These are phyloP conservation scores for Leptinotarsa rubiginosa DNA, from an alignment of 2,888 invertebrate species.

Conservation along the genomic window DNA sequence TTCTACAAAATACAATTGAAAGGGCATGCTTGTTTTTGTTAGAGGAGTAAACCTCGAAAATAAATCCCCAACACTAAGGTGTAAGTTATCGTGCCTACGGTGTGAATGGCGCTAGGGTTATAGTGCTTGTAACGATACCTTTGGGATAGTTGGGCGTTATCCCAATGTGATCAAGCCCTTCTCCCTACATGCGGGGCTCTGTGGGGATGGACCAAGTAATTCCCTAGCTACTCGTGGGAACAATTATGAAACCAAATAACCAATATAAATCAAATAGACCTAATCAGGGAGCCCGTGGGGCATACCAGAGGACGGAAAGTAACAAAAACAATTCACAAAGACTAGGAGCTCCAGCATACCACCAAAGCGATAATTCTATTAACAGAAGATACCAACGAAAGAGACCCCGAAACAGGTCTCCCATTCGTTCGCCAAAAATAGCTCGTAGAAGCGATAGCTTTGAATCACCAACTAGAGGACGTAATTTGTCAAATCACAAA, in stretches of 20 bases:
- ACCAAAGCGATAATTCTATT: not conserved
- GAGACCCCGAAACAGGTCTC: constrained; percentile 2
- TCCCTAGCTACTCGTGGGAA: constrained; percentile 44
- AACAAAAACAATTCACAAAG: constrained; percentile 11
- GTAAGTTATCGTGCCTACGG: constrained; percentile 40
- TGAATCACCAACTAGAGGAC: not conserved
- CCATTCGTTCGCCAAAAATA: constrained; percentile 1
- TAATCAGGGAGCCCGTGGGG: constrained; percentile 32
- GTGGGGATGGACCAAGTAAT: constrained; percentile 32
- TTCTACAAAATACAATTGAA: too few species aligned
- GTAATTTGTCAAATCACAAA: not conserved
- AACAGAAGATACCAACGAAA: constrained; percentile 11
- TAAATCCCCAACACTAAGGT: constrained; percentile 41
- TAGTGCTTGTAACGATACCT: constrained; percentile 38
- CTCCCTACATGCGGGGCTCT: constrained; percentile 40
- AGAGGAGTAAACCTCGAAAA: constrained; percentile 40
- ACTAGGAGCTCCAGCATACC: constrained; percentile 1
- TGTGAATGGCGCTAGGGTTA: constrained; percentile 38
- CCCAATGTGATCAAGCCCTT: constrained; percentile 37
- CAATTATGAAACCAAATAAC: constrained; percentile 36
- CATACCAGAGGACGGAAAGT: constrained; percentile 31
- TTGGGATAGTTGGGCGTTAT: constrained; percentile 36
- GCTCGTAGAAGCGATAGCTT: constrained; percentile 8
- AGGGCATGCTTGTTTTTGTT: too few species aligned
- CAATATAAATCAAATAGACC: constrained; percentile 36